These are phyloP conservation scores for Sinocyclocheilus grahami DNA, from an alignment of 2,113 vertebrate species.

Conservation along the genomic window DNA sequence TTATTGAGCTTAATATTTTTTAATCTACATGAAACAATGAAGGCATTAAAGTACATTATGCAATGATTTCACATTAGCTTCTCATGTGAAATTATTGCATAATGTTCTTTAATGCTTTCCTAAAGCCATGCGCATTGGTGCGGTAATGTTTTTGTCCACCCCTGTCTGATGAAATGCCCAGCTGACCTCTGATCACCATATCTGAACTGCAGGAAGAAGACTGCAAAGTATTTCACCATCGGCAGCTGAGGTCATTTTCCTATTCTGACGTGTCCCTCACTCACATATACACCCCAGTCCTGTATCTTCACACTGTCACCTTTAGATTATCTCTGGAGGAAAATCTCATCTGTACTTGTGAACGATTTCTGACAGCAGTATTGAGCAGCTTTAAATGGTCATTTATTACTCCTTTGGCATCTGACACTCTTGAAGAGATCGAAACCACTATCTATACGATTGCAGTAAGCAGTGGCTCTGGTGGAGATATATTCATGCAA, in stretches of 20 bases:
- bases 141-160: not conserved
- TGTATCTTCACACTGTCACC: not conserved
- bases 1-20: not conserved
- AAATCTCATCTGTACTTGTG: slow-evolving; percentile 22
- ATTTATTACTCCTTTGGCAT: slow-evolving; percentile 25
- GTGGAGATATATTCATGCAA: not conserved
- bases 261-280: not conserved
- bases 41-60: too few relatives aligned
- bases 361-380: slow-evolving; percentile 19
- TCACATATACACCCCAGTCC: not conserved
- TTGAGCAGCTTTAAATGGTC: not conserved
- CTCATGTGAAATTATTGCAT: not conserved
- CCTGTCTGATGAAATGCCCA: not conserved
- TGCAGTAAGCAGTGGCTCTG: not conserved
- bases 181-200: not conserved
- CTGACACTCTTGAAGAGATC: slow-evolving; percentile 1
- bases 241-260: not conserved
- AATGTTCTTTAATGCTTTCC: not conserved
- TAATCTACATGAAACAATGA: not conserved
- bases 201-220: not conserved
- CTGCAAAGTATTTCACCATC: not conserved
- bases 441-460: slow-evolving; percentile 11
- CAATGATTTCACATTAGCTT: too few relatives aligned
- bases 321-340: slow-evolving; percentile 25
- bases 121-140: not conserved